Conservation (phyloP, 2,888 invertebrate species). For the Epirrhoe tristata region DNA sequence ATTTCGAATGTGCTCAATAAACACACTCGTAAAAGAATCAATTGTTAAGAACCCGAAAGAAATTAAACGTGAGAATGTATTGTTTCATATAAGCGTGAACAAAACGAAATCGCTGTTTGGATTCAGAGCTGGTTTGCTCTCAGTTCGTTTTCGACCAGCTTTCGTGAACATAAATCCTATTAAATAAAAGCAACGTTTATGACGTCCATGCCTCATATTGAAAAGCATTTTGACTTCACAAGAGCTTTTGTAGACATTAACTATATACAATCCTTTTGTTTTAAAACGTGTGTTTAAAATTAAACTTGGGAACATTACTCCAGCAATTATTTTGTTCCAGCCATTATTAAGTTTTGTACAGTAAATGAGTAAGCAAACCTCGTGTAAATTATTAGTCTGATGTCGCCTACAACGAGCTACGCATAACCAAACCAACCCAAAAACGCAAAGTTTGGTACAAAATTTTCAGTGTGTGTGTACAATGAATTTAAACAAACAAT, state of each 20-base stretch:
- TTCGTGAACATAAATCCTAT: slow-evolving; percentile 79
- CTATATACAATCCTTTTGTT: slow-evolving; percentile 56
- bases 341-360: slow-evolving; percentile 29
- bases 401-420: slow-evolving; percentile 46
- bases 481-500: slow-evolving; percentile 52
- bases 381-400: slow-evolving; percentile 49
- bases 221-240: slow-evolving; percentile 62
- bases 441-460: slow-evolving; percentile 45
- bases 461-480: slow-evolving; percentile 48
- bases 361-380: slow-evolving; percentile 30
- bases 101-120: slow-evolving; percentile 77
- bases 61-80: slow-evolving; percentile 86
- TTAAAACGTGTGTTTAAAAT: slow-evolving; percentile 35
- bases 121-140: slow-evolving; percentile 73
- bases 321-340: slow-evolving; percentile 17
- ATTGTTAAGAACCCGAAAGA: slow-evolving; percentile 79
- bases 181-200: slow-evolving; percentile 79
- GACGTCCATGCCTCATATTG: slow-evolving; percentile 67
- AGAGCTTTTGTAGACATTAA: slow-evolving; percentile 57
- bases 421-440: slow-evolving; percentile 43
- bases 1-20: slow-evolving; percentile 81
- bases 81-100: slow-evolving; percentile 82
- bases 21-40: slow-evolving; percentile 84
- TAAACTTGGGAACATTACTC: slow-evolving; percentile 18
- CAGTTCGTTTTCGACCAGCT: slow-evolving; percentile 83